Percentiles rank a stretch among this genome's conserved stretches.
These are phyloP conservation scores for Muscicapa comitata DNA, from an alignment of 2,797 vertebrate genomes.

Conservation along the genomic window DNA sequence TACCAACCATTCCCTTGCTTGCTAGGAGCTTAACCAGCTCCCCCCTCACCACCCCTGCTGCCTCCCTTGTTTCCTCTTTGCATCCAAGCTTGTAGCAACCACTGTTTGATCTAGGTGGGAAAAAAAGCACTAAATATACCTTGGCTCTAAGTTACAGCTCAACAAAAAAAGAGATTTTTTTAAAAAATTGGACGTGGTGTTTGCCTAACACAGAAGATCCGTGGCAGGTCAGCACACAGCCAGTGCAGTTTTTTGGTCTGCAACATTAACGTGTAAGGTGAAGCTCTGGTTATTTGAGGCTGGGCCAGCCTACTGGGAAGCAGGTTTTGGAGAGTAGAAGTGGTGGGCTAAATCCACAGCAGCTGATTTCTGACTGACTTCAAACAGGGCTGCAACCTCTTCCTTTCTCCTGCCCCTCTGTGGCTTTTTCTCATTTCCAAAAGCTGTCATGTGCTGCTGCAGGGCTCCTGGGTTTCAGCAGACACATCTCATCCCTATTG, in stretches of 20 bases:
- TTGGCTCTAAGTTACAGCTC: background rate
- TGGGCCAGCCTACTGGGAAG: background rate
- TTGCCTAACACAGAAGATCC: background rate
- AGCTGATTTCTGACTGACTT: background rate
- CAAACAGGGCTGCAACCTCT: background rate
- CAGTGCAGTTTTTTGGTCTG: background rate
- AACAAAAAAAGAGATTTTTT: background rate
- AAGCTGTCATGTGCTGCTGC: background rate
- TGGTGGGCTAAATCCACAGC: background rate
- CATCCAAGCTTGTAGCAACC: background rate
- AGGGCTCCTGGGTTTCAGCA: background rate
- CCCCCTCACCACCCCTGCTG: background rate
- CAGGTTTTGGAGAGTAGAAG: background rate
- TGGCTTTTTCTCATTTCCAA: background rate
- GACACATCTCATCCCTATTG: accelerated
- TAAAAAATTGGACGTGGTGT: accelerated
- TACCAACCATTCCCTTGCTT: background rate
- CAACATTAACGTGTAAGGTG: background rate
- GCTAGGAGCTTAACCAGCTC: background rate
- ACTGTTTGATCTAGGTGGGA: background rate
- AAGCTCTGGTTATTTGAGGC: background rate
- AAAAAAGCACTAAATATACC: background rate
- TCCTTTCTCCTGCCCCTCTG: background rate
- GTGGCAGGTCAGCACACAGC: background rate
- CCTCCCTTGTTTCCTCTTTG: background rate